Percentiles rank a stretch among this genome's conserved stretches.
These are phyloP conservation scores for Cherax quadricarinatus DNA, from an alignment of 1,140 invertebrate genomes.

Conservation along the genomic window DNA sequence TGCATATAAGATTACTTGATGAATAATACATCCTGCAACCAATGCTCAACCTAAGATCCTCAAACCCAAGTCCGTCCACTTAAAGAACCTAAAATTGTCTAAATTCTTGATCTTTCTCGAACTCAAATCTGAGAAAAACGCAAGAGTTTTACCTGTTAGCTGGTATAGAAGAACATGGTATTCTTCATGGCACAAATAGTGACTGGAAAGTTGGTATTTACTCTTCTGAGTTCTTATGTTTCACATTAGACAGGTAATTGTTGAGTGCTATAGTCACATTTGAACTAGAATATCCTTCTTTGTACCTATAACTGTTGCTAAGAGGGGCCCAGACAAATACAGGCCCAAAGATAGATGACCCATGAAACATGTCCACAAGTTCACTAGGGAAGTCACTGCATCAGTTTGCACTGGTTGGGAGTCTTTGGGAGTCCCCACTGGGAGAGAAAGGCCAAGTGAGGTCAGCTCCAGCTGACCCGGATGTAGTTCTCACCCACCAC, in stretches of 20 bases:
- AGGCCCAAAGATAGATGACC: constrained; percentile 55
- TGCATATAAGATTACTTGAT: constrained; percentile 18
- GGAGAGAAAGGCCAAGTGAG: constrained; percentile 47
- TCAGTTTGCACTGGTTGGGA: constrained; percentile 54
- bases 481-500: constrained; percentile 39
- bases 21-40: constrained; percentile 2
- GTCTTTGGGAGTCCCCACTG: constrained; percentile 55
- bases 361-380: constrained; percentile 36
- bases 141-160: constrained; percentile 62
- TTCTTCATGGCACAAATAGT: constrained; percentile 69
- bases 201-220: constrained; percentile 59
- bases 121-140: constrained; percentile 44
- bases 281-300: constrained; percentile 61
- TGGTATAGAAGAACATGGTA: constrained; percentile 67
- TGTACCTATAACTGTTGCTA: constrained; percentile 64
- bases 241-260: constrained; percentile 58
- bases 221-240: constrained; percentile 64
- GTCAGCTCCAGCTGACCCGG: constrained; percentile 44
- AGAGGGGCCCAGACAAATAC: constrained; percentile 62
- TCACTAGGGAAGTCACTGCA: constrained; percentile 64
- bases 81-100: constrained; percentile 34
- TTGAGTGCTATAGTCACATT: constrained; percentile 62
- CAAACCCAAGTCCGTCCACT: constrained; percentile 42
- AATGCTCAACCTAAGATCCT: constrained; percentile 47
- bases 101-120: constrained; percentile 26